phyloP scores from a whole-genome alignment of 2,113 vertebrate genomes.

The Mionectes macconnelli region DNA sequence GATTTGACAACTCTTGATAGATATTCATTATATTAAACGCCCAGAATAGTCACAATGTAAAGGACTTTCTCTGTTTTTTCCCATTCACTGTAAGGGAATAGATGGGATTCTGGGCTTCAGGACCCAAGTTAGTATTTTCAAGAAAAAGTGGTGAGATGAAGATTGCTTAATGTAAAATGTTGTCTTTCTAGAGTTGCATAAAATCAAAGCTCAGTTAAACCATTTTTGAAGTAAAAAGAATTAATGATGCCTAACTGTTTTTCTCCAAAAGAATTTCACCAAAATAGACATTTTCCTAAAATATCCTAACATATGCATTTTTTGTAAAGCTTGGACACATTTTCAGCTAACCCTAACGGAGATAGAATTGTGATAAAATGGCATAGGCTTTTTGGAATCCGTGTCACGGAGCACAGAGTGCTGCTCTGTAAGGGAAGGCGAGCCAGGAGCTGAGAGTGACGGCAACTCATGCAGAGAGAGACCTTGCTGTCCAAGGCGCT shows the following conservation, averaged over 20 bases:
- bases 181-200: background rate
- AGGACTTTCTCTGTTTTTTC: background rate
- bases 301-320: background rate
- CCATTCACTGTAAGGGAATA: background rate
- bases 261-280: background rate
- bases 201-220: background rate
- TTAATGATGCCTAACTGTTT: background rate
- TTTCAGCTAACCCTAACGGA: background rate
- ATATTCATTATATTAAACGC: background rate
- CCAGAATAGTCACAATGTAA: background rate
- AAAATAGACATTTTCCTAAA: background rate
- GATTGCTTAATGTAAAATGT: background rate
- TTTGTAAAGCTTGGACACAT: background rate
- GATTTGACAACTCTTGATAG: background rate
- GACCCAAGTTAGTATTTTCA: background rate
- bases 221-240: background rate
- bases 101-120: background rate
- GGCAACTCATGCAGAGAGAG: background rate
- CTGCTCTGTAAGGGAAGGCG: background rate
- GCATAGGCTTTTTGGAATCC: background rate
- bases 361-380: background rate
- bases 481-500: background rate
- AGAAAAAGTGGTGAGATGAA: background rate
- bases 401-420: background rate
- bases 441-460: background rate